phyloP scores from a whole-genome alignment of 2,113 vertebrate species.

The Chauna torquata region DNA sequence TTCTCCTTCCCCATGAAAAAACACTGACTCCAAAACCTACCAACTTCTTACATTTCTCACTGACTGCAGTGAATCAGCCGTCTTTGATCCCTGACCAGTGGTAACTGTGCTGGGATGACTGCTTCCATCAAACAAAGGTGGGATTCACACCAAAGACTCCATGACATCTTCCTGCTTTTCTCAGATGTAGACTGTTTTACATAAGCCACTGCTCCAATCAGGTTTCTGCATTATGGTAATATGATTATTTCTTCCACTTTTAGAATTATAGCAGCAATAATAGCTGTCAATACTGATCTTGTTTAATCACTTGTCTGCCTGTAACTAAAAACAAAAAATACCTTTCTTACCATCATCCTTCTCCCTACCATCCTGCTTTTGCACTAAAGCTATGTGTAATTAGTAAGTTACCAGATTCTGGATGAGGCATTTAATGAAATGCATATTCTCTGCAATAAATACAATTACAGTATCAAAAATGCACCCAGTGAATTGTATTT shows the following conservation, averaged over 20 bases:
- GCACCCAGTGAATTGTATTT: neutral
- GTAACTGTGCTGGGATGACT: neutral
- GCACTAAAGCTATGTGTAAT: neutral
- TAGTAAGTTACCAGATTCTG: neutral
- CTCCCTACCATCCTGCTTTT: neutral
- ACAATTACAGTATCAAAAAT: neutral
- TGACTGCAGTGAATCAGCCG: neutral
- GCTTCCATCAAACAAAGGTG: neutral
- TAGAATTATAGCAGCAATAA: neutral
- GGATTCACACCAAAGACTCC: neutral
- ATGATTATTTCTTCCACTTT: neutral
- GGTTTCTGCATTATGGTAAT: neutral
- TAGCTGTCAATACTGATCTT: neutral
- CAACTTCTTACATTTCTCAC: neutral
- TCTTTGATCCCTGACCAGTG: neutral
- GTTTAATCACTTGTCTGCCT: neutral
- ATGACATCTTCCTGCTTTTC: neutral
- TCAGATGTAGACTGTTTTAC: neutral
- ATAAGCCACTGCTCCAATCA: neutral
- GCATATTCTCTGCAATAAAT: neutral
- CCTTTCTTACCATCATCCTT: neutral
- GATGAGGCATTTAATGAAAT: neutral
- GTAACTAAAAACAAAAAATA: neutral
- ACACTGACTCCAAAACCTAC: neutral
- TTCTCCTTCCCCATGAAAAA: neutral